Conservation (phyloP, 2,888 invertebrate genomes). For the Marasmarcha lunaedactyla region DNA sequence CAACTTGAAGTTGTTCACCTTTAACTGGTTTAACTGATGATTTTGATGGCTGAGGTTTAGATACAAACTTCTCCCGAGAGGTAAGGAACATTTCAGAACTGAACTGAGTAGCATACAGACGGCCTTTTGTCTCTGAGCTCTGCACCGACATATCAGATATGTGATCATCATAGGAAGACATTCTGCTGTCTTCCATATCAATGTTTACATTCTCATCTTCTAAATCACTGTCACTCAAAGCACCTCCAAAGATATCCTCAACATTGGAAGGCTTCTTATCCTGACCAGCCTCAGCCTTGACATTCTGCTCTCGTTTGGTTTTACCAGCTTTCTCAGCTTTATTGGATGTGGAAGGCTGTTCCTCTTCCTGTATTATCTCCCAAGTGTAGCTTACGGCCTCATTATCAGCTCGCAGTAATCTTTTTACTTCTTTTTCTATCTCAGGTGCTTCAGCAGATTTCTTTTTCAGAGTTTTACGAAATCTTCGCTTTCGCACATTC, state of each 20-base stretch:
- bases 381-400: constrained; percentile 87
- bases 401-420: constrained; percentile 86
- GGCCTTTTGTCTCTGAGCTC: constrained; percentile 19
- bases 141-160: constrained; percentile 69
- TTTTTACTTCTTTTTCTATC: constrained; percentile 94
- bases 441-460: constrained; percentile 95
- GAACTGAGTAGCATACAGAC: constrained; percentile 23
- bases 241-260: constrained; percentile 87
- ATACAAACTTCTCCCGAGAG: constrained; percentile 11
- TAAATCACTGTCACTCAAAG: constrained; percentile 83
- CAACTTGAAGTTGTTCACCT: constrained; percentile 7
- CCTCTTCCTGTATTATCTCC: constrained; percentile 86
- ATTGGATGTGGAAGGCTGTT: constrained; percentile 21
- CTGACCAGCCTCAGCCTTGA: constrained; percentile 13
- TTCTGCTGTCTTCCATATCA: constrained; percentile 80
- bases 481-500: constrained; percentile 87
- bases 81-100: constrained; percentile 25
- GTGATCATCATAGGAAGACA: constrained; percentile 77
- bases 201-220: constrained; percentile 81
- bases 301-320: constrained; percentile 19
- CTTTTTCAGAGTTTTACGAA: constrained; percentile 91
- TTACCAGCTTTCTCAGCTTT: constrained; percentile 19
- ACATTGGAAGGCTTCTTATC: constrained; percentile 21
- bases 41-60: constrained; percentile 9
- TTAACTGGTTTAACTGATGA: neutral